Conservation (phyloP, 2,888 invertebrate species). For the Conus canariensis region DNA sequence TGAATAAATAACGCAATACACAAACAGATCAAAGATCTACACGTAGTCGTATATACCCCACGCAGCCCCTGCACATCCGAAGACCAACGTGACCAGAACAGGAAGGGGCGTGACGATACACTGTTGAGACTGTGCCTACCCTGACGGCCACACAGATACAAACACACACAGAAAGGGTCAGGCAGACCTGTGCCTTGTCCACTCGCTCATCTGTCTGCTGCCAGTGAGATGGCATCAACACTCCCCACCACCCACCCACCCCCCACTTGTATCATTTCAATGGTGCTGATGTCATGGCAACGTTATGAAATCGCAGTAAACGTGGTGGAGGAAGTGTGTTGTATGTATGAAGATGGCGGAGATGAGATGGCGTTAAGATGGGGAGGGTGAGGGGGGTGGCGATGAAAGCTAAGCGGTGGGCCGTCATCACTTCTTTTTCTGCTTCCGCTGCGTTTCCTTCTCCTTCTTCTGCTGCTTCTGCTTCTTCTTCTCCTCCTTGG, state of each 20-base stretch:
- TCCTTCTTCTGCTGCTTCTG: slow-evolving; percentile 79
- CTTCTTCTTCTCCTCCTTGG: slow-evolving; percentile 88
- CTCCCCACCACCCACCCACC: too few species aligned
- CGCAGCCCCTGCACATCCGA: too few species aligned
- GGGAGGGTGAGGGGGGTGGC: neutral
- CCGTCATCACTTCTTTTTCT: slow-evolving; percentile 38
- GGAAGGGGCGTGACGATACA: too few species aligned
- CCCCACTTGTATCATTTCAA: neutral
- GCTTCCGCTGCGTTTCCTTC: slow-evolving; percentile 55
- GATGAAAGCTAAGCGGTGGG: neutral
- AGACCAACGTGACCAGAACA: too few species aligned
- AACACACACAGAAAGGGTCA: neutral
- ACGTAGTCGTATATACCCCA: too few species aligned
- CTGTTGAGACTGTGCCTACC: too few species aligned
- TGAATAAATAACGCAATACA: too few species aligned
- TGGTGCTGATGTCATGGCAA: neutral
- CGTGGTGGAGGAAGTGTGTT: neutral
- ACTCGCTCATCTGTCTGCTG: neutral
- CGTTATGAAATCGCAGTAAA: neutral
- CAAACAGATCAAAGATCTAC: too few species aligned
- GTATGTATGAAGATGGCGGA: neutral
- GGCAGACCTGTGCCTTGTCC: slow-evolving; percentile 7
- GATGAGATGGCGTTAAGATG: neutral
- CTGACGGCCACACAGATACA: too few species aligned
- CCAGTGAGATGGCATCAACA: slow-evolving; percentile 1